Conservation (phyloP, 2,888 invertebrate genomes). For the Cheilosia variabilis region DNA sequence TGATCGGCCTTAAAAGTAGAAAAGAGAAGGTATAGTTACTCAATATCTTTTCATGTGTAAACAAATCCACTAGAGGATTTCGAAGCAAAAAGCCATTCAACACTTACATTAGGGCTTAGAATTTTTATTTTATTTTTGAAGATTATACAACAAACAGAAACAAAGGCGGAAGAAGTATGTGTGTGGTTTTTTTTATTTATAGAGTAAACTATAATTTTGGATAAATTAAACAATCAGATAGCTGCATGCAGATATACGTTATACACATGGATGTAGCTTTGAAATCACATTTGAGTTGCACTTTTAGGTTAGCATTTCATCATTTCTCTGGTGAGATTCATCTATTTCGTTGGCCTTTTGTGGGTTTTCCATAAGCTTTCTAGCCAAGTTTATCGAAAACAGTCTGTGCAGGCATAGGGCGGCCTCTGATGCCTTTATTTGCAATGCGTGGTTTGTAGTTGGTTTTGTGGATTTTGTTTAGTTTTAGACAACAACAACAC, state of each 20-base stretch:
- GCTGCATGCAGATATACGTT: conserved; percentile 65
- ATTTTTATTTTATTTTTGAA: conserved; percentile 48
- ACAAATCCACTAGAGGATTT: conserved; percentile 31
- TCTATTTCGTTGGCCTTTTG: conserved; percentile 77
- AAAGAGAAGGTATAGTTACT: conserved; percentile 12
- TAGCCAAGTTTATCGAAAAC: conserved; percentile 87
- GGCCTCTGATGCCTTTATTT: conserved; percentile 87
- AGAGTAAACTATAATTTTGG: conserved; percentile 55
- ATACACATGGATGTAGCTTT: conserved; percentile 42
- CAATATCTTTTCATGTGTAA: conserved; percentile 11
- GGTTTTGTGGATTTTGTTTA: conserved; percentile 46
- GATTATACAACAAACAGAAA: conserved; percentile 69
- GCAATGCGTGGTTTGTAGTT: conserved; percentile 12
- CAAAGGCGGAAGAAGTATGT: conserved; percentile 54
- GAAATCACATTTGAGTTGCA: conserved; percentile 21
- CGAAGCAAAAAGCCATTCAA: conserved; percentile 62
- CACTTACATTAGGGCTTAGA: conserved; percentile 67
- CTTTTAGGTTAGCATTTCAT: conserved; percentile 42
- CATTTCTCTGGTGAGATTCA: conserved; percentile 52
- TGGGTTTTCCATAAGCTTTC: conserved; percentile 80
- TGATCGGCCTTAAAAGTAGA: conserved; percentile 92
- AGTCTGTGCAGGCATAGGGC: conserved; percentile 89
- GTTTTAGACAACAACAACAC: conserved; percentile 64
- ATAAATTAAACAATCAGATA: conserved; percentile 68
- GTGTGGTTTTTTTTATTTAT: conserved; percentile 15